These are phyloP conservation scores for Antrozous pallidus DNA, from an alignment of 2,797 vertebrate species.

Conservation along the genomic window DNA sequence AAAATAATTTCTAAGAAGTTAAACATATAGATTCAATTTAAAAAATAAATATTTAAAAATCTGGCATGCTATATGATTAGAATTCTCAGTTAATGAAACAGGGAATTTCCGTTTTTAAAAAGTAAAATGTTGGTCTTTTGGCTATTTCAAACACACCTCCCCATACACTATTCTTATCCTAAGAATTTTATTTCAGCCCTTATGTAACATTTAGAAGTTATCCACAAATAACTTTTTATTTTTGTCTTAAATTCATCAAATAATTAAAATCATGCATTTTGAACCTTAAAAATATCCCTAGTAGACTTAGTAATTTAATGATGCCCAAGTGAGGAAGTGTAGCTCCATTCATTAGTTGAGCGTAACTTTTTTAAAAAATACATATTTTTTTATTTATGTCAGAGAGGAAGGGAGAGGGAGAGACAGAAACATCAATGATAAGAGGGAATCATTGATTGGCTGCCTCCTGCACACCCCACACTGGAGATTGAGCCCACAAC, in stretches of 20 bases:
- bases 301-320: constrained; percentile 43
- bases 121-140: constrained; percentile 53
- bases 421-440: too few species aligned
- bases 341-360: constrained; percentile 47
- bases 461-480: too few species aligned
- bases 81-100: constrained; percentile 48
- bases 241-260: constrained; percentile 40
- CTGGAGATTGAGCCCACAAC: too few species aligned
- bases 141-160: constrained; percentile 61
- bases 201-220: constrained; percentile 50
- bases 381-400: too few species aligned
- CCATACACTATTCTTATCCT: constrained; percentile 34
- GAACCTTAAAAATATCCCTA: constrained; percentile 8
- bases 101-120: constrained; percentile 37
- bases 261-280: constrained; percentile 48
- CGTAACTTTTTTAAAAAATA: neutral
- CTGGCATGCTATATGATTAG: constrained; percentile 30
- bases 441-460: too few species aligned
- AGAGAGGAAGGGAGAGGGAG: too few species aligned
- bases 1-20: constrained; percentile 58
- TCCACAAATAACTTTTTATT: constrained; percentile 52
- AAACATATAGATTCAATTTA: constrained; percentile 46
- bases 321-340: constrained; percentile 40
- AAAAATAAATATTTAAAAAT: constrained; percentile 60
- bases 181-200: constrained; percentile 60